Base-by-base conservation (phyloP, 2,888 invertebrate species). In the Epistrophella euchroma region DNA sequence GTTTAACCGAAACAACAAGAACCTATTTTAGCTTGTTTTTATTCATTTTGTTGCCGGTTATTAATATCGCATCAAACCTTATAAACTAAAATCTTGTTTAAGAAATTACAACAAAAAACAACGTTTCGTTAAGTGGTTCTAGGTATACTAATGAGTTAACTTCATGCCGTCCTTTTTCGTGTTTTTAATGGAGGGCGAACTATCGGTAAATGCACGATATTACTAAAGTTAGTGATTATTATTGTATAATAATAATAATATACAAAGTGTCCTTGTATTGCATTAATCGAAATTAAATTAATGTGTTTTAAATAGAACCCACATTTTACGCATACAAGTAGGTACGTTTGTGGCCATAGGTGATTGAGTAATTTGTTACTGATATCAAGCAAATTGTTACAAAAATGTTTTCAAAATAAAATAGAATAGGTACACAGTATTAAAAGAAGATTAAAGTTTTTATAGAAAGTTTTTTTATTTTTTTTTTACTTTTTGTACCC, bases 11-110 rank as follows among this genome's bases (percentile, higher is more conserved):
- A 78, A 70, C 50, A 66, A 66, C 43, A 22, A 70, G 43, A 28
- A 60, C 17, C 37, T 22, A 71, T 40, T 40, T 32, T 73, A 37
- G 4, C 19, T 68, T 15, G 10, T 19, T 45, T 47, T 17, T 13
- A n/a, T 43, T 71, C 25, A 43, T 56, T 45, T 35, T 40, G 43
- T 71, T 50, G 15, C 28, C 19, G 45, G 77, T 71, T 86, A 86
- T 86, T 86, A 86, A 86, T 86, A 86, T 82, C 86, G 58, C 86
- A 86, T 86, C 82, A 86, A 68, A 82, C 70, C 74, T 77, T 78
- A 86, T 82, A 13, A 71, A 78, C 52, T 71, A 78, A 86, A 82
- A 77, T 74, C 77, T 73, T 86, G 70, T 86, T 86, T 74, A n/a
- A 86, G 62, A 64, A 52, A 64, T 86, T 74, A 86, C 85, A 81